A percentile compares a stretch with the other conserved stretches of the same genome.
These are phyloP conservation scores for Campylomormyrus numenius DNA, from an alignment of 2,113 vertebrate species.

Conservation along the genomic window DNA sequence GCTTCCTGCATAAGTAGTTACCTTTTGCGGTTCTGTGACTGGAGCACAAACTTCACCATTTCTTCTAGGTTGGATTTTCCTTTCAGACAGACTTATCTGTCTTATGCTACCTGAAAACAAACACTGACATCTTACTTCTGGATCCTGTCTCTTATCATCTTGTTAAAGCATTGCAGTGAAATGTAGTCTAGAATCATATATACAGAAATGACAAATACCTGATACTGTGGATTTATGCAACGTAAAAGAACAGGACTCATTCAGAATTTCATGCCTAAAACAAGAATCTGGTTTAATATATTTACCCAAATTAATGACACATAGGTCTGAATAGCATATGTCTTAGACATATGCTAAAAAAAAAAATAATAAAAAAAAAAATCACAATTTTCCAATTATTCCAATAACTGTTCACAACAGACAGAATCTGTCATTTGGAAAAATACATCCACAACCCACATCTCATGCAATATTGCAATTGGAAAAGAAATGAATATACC, in stretches of 20 bases:
- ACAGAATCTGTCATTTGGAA: not conserved
- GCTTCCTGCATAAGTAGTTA: not conserved
- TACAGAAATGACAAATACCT: not conserved
- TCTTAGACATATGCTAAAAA: not conserved
- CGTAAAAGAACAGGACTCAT: not conserved
- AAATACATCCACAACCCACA: not conserved
- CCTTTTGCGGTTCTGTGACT: slow-evolving; percentile 1
- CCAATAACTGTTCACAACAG: not conserved
- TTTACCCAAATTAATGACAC: not conserved
- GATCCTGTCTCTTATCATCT: not conserved
- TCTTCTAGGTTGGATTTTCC: not conserved
- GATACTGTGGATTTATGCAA: not conserved
- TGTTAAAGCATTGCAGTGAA: not conserved
- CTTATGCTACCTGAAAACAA: not conserved
- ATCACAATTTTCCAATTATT: not conserved
- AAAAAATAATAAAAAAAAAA: too few species aligned
- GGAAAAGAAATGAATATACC: slow-evolving; percentile 26
- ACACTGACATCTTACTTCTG: not conserved
- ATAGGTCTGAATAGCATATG: not conserved
- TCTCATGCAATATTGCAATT: not conserved
- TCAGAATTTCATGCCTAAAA: not conserved
- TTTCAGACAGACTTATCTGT: not conserved
- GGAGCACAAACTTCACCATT: not conserved
- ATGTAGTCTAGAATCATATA: not conserved
- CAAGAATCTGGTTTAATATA: not conserved